Evolutionary conservation across 2,888 invertebrate genomes (phyloP).

Genomic region (Tipula unca): DNA sequence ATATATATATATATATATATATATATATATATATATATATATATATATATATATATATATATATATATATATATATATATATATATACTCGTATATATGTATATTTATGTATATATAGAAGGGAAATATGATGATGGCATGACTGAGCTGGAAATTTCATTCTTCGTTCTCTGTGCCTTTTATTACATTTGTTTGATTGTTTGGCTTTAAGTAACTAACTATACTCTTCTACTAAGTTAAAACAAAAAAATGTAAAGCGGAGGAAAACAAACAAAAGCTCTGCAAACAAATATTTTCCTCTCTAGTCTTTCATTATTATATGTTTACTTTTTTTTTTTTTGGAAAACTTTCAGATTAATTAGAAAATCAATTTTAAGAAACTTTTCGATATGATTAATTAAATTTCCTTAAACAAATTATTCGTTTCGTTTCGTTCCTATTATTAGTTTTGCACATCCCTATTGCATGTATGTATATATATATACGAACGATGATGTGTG

Average conservation of each 20-base stretch:
- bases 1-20: background rate
- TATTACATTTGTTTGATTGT: background rate
- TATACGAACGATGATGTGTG: background rate
- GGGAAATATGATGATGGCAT: background rate
- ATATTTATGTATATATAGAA: background rate
- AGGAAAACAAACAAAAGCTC: background rate
- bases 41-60: background rate
- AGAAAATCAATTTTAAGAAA: background rate
- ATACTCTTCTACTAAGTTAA: background rate
- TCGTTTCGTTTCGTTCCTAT: background rate
- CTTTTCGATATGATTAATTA: constrained; percentile 8
- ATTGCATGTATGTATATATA: background rate
- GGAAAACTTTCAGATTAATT: background rate
- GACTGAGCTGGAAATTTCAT: background rate
- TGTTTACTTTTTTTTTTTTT: background rate
- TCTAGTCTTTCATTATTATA: background rate
- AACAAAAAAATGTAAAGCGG: background rate
- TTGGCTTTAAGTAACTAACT: background rate
- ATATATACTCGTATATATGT: background rate
- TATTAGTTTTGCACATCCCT: background rate
- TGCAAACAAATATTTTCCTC: background rate
- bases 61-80: background rate
- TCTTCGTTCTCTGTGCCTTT: background rate
- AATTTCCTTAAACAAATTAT: background rate
- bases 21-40: background rate